A percentile compares a stretch with the other conserved stretches of the same genome.
Conservation (phyloP, 2,888 invertebrate genomes). For the Chamaedrilus cognettii region DNA sequence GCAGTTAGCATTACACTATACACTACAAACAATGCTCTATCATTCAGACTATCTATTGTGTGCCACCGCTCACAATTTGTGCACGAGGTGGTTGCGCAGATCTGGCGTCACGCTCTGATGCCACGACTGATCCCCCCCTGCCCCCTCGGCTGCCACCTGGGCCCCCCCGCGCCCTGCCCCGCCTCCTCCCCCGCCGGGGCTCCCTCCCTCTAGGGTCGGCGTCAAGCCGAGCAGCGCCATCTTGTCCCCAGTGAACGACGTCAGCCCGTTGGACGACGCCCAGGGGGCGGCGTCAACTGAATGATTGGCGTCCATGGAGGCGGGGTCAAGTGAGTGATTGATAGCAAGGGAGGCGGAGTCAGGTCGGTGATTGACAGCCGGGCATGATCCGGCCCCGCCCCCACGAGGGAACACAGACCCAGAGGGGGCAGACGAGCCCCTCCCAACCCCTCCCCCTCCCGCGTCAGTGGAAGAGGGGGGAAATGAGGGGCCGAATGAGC, state of each 20-base stretch:
- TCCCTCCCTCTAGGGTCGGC: background rate
- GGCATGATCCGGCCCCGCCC: background rate
- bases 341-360: too few species aligned
- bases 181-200: background rate
- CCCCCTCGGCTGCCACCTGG: background rate
- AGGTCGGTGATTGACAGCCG: too few species aligned
- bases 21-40: too few species aligned
- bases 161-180: background rate
- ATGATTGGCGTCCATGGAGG: too few species aligned
- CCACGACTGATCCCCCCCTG: conserved; percentile 71
- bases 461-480: too few species aligned
- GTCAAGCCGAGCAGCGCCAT: background rate
- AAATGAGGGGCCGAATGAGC: background rate
- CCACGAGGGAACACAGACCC: background rate
- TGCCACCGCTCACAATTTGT: conserved; percentile 80
- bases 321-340: too few species aligned
- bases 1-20: too few species aligned
- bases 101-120: conserved; percentile 92
- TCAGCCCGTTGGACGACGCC: background rate
- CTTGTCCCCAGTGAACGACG: background rate
- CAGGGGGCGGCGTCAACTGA: background rate
- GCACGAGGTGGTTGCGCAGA: conserved; percentile 97
- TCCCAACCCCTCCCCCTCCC: background rate
- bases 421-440: background rate
- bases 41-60: too few species aligned